Percentiles rank a stretch among this genome's conserved stretches.
These are phyloP conservation scores for Setipinna tenuifilis DNA, from an alignment of 2,797 vertebrate species.

Conservation along the genomic window DNA sequence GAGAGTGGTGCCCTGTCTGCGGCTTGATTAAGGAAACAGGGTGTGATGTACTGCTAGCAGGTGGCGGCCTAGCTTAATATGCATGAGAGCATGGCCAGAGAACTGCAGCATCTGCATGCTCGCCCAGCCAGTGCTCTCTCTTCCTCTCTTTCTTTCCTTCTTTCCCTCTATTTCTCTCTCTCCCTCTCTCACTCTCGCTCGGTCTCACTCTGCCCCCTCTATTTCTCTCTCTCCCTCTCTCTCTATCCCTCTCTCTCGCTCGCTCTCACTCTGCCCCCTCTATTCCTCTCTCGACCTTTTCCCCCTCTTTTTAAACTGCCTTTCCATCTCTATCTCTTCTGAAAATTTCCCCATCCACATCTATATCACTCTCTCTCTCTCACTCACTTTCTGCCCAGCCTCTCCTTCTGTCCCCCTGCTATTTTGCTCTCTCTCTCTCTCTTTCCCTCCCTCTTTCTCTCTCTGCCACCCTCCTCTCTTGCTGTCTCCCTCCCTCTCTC, in stretches of 20 bases:
- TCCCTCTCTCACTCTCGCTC: too few relatives aligned
- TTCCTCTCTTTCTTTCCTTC: neutral
- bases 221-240: too few relatives aligned
- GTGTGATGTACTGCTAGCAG: conserved; percentile 46
- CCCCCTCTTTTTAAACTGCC: neutral
- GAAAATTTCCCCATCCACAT: neutral
- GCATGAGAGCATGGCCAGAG: conserved; percentile 36
- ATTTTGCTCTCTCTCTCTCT: neutral
- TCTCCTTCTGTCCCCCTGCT: neutral
- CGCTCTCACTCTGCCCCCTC: too few relatives aligned
- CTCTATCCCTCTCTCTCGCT: too few relatives aligned
- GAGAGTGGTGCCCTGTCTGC: neutral
- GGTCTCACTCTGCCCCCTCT: too few relatives aligned
- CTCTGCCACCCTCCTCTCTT: neutral
- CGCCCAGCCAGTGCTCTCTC: neutral
- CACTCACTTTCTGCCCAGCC: neutral
- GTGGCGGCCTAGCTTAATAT: conserved; percentile 45
- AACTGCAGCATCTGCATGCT: conserved; percentile 41
- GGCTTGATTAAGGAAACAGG: conserved; percentile 34
- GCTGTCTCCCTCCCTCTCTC: too few relatives aligned
- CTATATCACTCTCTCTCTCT: neutral
- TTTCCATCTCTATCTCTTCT: neutral
- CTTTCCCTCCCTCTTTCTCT: neutral
- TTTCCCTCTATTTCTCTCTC: too few relatives aligned
- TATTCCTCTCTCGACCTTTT: neutral